Evolutionary conservation across 2,113 vertebrate genomes (phyloP), one percentile per base, ranked within the genome.

Genomic region (Rana temporaria): DNA sequence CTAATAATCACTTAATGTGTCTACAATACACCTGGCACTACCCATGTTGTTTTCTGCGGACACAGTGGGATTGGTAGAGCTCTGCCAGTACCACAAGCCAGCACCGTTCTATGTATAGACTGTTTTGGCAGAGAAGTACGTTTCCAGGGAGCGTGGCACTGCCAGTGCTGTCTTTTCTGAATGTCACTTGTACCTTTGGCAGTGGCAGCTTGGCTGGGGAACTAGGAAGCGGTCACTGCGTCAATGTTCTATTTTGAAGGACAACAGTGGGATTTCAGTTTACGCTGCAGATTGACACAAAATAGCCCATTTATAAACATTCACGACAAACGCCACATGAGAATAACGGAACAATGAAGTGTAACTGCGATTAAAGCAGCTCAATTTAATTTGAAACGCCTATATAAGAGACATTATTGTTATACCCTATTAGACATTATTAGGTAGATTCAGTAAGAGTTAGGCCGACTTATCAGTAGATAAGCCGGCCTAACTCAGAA

Each of bases 81-180:
- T n/a, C 65, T 60, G n/a, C 59, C 24, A 17, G 24, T 48, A 62
- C 32, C 66, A 79, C 65, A 32, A 60, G 65, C 78, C 60, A 65
- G 18, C 59, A 12, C 34, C 26, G 74, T 64, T 77, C 74, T 77
- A 65, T 77, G 74, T 77, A 77, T 77, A 77, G 74, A 64, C 19
- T 22, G 15, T 14, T 9, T 62, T 80, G 78, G 66, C 78, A 80
- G 56, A 5, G 20, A 34, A 62, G 38, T 48, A 8, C 14, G 32
- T 22, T 70, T 62, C 53, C 38, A 80, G 78, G 34, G 52, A 70
- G 65, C 66, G 22, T 77, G 66, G 66, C 66, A 62, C 78, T 60
- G 78, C 76, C 62, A 66, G 63, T 74, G 71, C 74, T 26, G 57
- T 60, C 66, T 66, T 78, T 66, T 20, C 32, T 66, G 55, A 53